Evolutionary conservation across 2,113 vertebrate genomes (phyloP).

Genomic region (Pedionomus torquatus): DNA sequence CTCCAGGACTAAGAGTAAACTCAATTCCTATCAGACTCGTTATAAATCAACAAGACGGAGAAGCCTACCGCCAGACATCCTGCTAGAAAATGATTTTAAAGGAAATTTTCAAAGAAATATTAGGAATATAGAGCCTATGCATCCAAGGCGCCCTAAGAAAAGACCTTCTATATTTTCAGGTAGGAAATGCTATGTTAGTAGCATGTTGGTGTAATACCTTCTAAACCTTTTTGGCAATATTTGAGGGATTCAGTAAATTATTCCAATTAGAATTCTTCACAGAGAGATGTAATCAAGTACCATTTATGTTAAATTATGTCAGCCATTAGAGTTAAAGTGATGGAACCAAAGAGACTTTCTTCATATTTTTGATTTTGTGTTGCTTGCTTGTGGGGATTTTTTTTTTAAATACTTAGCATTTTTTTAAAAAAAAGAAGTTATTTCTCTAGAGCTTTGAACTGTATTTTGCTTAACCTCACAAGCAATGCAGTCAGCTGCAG

Average conservation of each 20-base stretch:
- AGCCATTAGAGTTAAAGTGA: not conserved
- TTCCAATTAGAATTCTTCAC: not conserved
- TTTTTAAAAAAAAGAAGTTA: not conserved
- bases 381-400: not conserved
- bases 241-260: not conserved
- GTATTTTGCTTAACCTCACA: not conserved
- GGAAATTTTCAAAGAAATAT: slow-evolving; percentile 82
- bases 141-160: slow-evolving; percentile 86
- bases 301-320: not conserved
- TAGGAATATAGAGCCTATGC: slow-evolving; percentile 79
- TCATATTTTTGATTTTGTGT: not conserved
- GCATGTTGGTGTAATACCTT: not conserved
- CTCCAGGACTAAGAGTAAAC: slow-evolving; percentile 77
- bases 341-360: not conserved
- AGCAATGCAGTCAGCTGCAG: not conserved
- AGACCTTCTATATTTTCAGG: slow-evolving; percentile 94
- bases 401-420: not conserved
- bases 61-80: slow-evolving; percentile 83
- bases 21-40: slow-evolving; percentile 71
- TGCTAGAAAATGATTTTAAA: slow-evolving; percentile 81
- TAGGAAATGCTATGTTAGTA: slow-evolving; percentile 72
- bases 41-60: slow-evolving; percentile 76
- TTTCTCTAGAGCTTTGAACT: not conserved
- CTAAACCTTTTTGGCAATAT: not conserved
- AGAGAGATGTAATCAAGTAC: not conserved